A percentile compares a stretch with the other conserved stretches of the same genome.
Conservation (phyloP, 2,797 vertebrate species). For the Ctenopoma multispine region DNA sequence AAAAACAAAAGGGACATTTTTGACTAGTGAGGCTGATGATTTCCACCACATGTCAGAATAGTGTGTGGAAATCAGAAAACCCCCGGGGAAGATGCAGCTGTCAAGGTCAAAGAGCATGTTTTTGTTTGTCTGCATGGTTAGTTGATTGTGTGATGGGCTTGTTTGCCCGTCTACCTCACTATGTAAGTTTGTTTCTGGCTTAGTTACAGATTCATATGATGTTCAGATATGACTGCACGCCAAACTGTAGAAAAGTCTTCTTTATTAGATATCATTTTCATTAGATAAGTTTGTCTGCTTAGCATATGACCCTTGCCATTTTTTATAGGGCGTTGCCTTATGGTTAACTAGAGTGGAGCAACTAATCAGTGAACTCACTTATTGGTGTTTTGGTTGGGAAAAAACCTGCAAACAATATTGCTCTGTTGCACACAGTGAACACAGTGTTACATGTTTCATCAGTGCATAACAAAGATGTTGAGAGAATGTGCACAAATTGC, state of each 20-base stretch:
- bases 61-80: slow-evolving; percentile 8
- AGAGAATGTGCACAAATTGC: slow-evolving; percentile 1
- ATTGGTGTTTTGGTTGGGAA: slow-evolving; percentile 40
- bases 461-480: not conserved
- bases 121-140: slow-evolving; percentile 42
- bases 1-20: not conserved
- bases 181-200: slow-evolving; percentile 20
- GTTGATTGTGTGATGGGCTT: slow-evolving; percentile 34
- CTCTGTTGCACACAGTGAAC: slow-evolving; percentile 2
- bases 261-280: not conserved
- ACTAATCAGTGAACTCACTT: slow-evolving; percentile 56
- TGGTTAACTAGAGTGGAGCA: slow-evolving; percentile 35
- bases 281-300: slow-evolving; percentile 1
- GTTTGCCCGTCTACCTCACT: slow-evolving; percentile 9
- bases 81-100: slow-evolving; percentile 33
- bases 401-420: not conserved
- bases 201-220: slow-evolving; percentile 6
- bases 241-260: not conserved
- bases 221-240: not conserved
- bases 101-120: slow-evolving; percentile 29
- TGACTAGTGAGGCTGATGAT: not conserved
- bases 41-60: slow-evolving; percentile 6
- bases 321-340: not conserved
- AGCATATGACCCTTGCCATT: not conserved
- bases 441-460: slow-evolving; percentile 15